Evolutionary conservation across 2,888 invertebrate species (phyloP), one percentile per base, ranked within the genome.

Genomic region (Bombyx huttoni): DNA sequence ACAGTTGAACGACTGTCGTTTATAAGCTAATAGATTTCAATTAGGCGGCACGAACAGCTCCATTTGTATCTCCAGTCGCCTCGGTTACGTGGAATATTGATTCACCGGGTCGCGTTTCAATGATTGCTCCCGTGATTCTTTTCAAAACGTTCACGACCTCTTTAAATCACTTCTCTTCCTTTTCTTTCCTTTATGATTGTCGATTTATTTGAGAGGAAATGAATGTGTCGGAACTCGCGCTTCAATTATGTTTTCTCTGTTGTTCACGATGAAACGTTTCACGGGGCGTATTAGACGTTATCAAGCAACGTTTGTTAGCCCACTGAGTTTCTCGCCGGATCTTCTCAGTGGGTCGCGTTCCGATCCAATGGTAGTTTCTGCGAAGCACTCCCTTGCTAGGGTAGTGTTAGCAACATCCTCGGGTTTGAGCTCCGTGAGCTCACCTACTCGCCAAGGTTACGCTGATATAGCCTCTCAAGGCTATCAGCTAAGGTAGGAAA

Each of bases 11-110:
- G 7, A 12, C 40, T 40, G 40, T 7, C 40, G 40, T 8, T 40
- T 40, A 40, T 40, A 54, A 56, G 54, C 57, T 63, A 62, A 63
- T 63, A 61, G 61, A 51, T 58, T 58, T 54, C 58, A 61, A 61
- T 63, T 63, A 61, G 59, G 51, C 53, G 49, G 52, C 53, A 57
- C 56, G 53, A 49, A 52, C 51, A 49, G 48, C 52, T 54, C 54
- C 52, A 54, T 54, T 54, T 52, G 48, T 52, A 50, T 45, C 49
- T 45, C 48, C 49, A 34, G 34, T 46, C 34, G 52, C 34, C 50
- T 49, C 49, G 45, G 48, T 34, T 49, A 34, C 35, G 52, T 54
- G 47, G 48, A 50, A 52, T 52, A 49, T 47, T 14, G 52, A 33
- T 45, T 40, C 13, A 34, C 34, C 50, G 46, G 34, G 46, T 50